Conservation (phyloP, 2,888 invertebrate genomes). For the Alcis repandata region DNA sequence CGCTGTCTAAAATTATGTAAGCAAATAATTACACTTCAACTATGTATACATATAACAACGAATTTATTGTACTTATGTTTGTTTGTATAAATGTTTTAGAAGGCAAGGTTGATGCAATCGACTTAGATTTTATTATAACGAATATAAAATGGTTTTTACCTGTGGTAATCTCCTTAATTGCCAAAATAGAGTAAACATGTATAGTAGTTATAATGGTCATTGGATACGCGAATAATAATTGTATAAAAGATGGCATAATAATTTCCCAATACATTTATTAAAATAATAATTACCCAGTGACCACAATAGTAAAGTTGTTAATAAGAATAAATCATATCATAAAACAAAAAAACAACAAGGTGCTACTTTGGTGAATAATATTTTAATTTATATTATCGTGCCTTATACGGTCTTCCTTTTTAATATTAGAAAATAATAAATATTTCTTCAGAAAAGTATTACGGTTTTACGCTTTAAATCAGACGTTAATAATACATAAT, state of each 20-base stretch:
- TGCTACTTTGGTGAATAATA: constrained; percentile 62
- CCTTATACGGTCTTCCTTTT: constrained; percentile 77
- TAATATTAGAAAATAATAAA: constrained; percentile 58
- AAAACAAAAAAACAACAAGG: constrained; percentile 55
- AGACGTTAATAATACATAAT: constrained; percentile 67
- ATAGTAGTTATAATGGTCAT: constrained; percentile 51
- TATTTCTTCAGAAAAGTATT: constrained; percentile 75
- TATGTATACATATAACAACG: not conserved
- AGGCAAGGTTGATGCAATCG: constrained; percentile 14
- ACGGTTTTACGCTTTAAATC: constrained; percentile 84
- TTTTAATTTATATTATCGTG: constrained; percentile 56
- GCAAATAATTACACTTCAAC: not conserved
- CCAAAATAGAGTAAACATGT: constrained; percentile 78
- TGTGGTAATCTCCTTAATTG: constrained; percentile 86
- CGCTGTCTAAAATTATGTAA: not conserved
- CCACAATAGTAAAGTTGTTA: constrained; percentile 44
- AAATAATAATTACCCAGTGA: constrained; percentile 12
- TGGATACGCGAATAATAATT: constrained; percentile 25
- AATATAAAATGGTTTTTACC: constrained; percentile 63
- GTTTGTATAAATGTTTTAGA: constrained; percentile 9
- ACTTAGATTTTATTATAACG: constrained; percentile 32
- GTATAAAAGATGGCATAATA: not conserved
- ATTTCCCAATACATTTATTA: not conserved
- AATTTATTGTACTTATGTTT: constrained; percentile 2
- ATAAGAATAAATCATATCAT: constrained; percentile 47